Base-by-base conservation (phyloP, 2,888 invertebrate species). In the Nymphalis urticae region DNA sequence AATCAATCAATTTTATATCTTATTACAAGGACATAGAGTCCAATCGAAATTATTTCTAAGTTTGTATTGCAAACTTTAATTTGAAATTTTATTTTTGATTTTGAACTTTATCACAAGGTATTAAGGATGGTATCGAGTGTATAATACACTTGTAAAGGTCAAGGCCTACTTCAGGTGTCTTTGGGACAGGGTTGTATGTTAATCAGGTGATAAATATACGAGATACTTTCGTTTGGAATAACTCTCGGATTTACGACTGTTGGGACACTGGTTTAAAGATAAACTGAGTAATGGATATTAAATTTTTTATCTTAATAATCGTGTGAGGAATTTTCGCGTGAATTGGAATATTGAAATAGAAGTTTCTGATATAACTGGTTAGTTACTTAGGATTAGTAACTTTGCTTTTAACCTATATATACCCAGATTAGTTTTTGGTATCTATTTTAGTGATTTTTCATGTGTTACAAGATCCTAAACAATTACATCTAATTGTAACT, bases 121-220 rank as follows among this genome's bases (percentile, higher is more conserved):
- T 19, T 72, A 69, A 53, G 56, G 51, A 42, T 10, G 21, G 10
- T 9, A 24, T 53, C 9, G 21, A 53, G 63, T 48, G 51, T 42
- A 50, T 17, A 10, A 36, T 17, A 42, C 6, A 24, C 6, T 27
- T 66, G 47, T 51, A 62, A n/a, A 62, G 47, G 58, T 68, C 68
- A 66, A 68, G 68, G 59, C n/a, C 48, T 42, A 65, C 66, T 72
- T 66, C 72, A 70, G 72, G 72, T 72, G 66, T 70, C 64, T 66
- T 62, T 13, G 32, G 50, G 59, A 58, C 65, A 42, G 62, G 64
- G 68, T 58, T 19, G 68, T 70, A 70, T 70, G 70, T 69, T 70
- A 72, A 72, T 70, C 65, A 70, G 69, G 70, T 64, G 70, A 72
- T 72, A 72, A 70, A 72, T 72, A 72, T 68, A 54, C 24, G 64